These are phyloP conservation scores for Leptinotarsa haldemani DNA, from an alignment of 2,888 invertebrate species.

Conservation along the genomic window DNA sequence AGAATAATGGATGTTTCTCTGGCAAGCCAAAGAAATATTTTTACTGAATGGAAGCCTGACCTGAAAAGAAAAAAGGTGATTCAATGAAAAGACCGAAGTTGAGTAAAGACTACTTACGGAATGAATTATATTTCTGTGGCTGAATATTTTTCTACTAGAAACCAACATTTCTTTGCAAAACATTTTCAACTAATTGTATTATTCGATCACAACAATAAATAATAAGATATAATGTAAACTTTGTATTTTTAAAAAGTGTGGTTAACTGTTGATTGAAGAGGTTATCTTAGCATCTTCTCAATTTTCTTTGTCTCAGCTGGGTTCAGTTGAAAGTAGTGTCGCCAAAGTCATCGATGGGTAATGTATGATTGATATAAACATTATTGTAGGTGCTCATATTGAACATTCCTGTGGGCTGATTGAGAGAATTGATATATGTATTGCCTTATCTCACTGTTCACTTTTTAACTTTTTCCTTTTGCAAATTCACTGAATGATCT, in stretches of 20 bases:
- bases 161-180: conserved; percentile 12
- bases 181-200: not conserved
- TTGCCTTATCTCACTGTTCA: no score
- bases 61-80: not conserved
- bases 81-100: not conserved
- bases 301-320: no score
- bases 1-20: conserved; percentile 4
- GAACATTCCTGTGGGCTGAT: no score
- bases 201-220: not conserved
- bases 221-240: not conserved
- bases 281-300: not conserved
- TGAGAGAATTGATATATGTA: no score
- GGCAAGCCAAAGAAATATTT: conserved; percentile 1
- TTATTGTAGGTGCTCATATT: no score
- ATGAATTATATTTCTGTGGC: not conserved
- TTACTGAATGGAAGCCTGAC: not conserved
- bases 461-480: no score
- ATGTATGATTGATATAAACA: no score
- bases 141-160: conserved; percentile 6
- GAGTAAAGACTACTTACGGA: not conserved
- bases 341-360: no score
- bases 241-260: not conserved
- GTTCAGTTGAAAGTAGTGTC: no score
- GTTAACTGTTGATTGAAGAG: not conserved
- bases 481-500: no score